Evolutionary conservation across 1,140 invertebrate genomes (phyloP), one percentile per base, ranked within the genome.

Genomic region (Achatina immaculata): DNA sequence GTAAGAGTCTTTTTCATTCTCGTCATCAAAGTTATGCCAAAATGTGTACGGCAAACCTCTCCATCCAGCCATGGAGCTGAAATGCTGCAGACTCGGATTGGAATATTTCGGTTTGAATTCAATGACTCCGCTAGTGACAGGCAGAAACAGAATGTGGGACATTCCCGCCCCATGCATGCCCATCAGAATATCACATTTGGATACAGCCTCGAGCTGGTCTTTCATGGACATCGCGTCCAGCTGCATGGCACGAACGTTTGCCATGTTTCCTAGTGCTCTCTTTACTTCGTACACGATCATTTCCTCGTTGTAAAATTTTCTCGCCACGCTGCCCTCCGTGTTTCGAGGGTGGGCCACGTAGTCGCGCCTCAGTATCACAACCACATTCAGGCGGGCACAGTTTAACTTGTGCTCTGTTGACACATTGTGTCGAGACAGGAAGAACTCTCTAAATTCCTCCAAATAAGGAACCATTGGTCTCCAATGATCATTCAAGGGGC

Each of bases 111-210:
- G 89, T 66, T 93, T 97, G 94, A 99, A 89, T 94, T 99, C 98
- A 92, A 99, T 97, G 36, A 99, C 93, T 51, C 94, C 95, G 40
- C 96, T 97, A 96, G 97, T 98, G 90, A 97, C 95, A 0, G 98
- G 98, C 83, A 99, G 92, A 91, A 99, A 99, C 75, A 99, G 91
- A 34, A 97, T 90, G 92, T 99, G 97, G 0, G 97, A 97, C 28
- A 99, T 90, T 0, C 98, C 98, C 81, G 98, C 97, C 31, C 98
- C 98, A 91, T 99, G 98, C 92, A 99, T 98, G 34, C 98, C 98
- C 87, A 99, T 95, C 78, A 99, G 94, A 83, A 99, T 94, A 92
- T 99, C 97, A 0, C 96, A 94, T 85, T 97, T 96, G 58, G 83
- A 58, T 14, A 90, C 83, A 14, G 81, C 71, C 62, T 85, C 62